A percentile compares a stretch with the other conserved stretches of the same genome.
These are phyloP conservation scores for Tragelaphus strepsiceros DNA, from an alignment of 2,113 vertebrate genomes.

Conservation along the genomic window DNA sequence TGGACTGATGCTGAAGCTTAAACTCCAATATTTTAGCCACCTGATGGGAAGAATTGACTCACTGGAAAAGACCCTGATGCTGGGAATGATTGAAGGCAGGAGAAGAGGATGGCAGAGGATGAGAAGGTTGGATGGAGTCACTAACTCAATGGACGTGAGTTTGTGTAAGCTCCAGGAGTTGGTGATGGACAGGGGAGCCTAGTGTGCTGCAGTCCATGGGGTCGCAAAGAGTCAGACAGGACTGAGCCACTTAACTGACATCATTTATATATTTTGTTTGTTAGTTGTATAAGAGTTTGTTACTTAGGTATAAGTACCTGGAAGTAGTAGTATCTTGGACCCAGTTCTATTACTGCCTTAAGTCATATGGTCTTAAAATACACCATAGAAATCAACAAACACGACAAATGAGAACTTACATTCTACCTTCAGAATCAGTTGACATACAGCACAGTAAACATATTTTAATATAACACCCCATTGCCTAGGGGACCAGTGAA, in stretches of 20 bases:
- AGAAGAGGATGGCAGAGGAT: neutral
- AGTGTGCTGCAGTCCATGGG: neutral
- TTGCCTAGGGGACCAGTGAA: neutral
- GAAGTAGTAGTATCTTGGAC: neutral
- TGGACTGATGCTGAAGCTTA: neutral
- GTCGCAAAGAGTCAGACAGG: neutral
- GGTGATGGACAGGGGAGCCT: neutral
- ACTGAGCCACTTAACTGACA: neutral
- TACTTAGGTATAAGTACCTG: neutral
- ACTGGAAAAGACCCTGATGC: neutral
- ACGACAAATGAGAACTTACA: neutral
- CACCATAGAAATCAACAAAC: neutral
- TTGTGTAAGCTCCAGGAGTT: neutral
- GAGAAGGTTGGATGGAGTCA: neutral
- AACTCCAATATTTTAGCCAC: neutral
- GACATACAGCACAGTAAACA: neutral
- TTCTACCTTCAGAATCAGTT: neutral
- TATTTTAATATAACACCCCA: neutral
- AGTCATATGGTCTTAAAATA: neutral
- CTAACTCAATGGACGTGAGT: neutral
- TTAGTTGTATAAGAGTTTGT: neutral
- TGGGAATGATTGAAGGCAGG: neutral
- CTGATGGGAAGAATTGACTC: neutral
- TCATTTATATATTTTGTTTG: neutral
- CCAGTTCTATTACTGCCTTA: neutral